Conservation (phyloP, 2,113 vertebrate species). For the Aix galericulata region DNA sequence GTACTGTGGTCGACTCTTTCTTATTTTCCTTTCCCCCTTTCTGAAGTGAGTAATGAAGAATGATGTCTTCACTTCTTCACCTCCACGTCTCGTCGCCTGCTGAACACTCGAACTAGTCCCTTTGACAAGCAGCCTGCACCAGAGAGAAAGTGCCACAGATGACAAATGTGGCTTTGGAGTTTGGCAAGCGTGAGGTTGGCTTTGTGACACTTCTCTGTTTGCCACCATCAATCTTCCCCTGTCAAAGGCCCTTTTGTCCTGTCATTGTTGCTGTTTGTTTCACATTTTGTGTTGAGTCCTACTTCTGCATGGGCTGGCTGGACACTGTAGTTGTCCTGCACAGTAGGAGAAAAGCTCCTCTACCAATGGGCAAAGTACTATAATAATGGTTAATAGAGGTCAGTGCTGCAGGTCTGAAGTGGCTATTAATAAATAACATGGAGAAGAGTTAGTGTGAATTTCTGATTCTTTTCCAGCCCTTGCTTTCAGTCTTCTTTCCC, state of each 20-base stretch:
- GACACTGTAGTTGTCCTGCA: neutral
- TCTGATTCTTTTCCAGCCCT: neutral
- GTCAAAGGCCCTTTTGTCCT: constrained; percentile 42
- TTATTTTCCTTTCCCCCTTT: constrained; percentile 45
- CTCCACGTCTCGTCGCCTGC: constrained; percentile 37
- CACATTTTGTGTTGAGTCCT: neutral
- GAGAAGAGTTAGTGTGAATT: neutral
- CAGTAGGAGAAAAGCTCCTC: neutral
- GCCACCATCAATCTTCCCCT: constrained; percentile 61
- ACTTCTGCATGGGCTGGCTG: neutral
- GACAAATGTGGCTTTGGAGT: constrained; percentile 66
- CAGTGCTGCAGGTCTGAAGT: neutral
- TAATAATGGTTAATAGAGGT: neutral
- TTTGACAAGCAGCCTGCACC: constrained; percentile 42
- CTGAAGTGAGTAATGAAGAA: constrained; percentile 71
- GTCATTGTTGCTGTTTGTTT: constrained; percentile 18
- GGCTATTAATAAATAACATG: neutral
- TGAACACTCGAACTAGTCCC: constrained; percentile 38
- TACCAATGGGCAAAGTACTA: neutral
- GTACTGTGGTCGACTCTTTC: constrained; percentile 28
- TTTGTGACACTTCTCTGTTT: constrained; percentile 56
- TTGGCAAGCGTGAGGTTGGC: constrained; percentile 24
- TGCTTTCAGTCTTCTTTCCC: neutral
- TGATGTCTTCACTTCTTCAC: constrained; percentile 69
- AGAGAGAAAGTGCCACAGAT: constrained; percentile 46